Conservation (phyloP, 2,113 vertebrate species). For the Gambusia affinis region DNA sequence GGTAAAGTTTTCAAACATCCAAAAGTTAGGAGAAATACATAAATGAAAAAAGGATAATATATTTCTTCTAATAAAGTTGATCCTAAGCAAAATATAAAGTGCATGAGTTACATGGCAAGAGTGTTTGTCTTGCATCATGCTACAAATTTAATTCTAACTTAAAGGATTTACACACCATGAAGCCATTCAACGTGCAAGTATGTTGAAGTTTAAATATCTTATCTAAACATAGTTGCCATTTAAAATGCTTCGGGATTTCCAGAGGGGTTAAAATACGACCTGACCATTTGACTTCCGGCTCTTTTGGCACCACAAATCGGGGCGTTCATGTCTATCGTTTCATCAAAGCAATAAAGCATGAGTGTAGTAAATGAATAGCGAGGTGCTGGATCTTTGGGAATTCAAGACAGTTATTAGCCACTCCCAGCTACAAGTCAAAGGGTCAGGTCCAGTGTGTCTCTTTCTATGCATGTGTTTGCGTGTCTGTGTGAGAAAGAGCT, state of each 20-base stretch:
- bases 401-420: slow-evolving; percentile 55
- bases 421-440: slow-evolving; percentile 45
- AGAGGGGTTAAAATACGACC: slow-evolving; percentile 3
- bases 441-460: slow-evolving; percentile 51
- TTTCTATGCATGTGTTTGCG: slow-evolving; percentile 27
- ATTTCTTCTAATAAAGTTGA: background rate
- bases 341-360: slow-evolving; percentile 12
- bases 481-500: slow-evolving; percentile 25
- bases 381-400: slow-evolving; percentile 31
- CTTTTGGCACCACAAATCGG: slow-evolving; percentile 17
- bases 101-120: background rate
- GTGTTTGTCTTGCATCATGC: background rate
- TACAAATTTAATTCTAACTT: too few relatives aligned
- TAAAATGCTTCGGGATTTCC: slow-evolving; percentile 1
- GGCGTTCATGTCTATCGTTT: slow-evolving; percentile 6
- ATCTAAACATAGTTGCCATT: slow-evolving; percentile 13
- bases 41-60: background rate
- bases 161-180: background rate
- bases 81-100: background rate
- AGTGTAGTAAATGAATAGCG: slow-evolving; percentile 5
- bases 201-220: background rate
- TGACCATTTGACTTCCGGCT: slow-evolving; percentile 2
- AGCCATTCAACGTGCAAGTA: background rate
- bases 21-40: background rate
- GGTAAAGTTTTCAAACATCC: background rate